These are phyloP conservation scores for Hydraecia micacea DNA, from an alignment of 2,888 invertebrate genomes.

Conservation along the genomic window DNA sequence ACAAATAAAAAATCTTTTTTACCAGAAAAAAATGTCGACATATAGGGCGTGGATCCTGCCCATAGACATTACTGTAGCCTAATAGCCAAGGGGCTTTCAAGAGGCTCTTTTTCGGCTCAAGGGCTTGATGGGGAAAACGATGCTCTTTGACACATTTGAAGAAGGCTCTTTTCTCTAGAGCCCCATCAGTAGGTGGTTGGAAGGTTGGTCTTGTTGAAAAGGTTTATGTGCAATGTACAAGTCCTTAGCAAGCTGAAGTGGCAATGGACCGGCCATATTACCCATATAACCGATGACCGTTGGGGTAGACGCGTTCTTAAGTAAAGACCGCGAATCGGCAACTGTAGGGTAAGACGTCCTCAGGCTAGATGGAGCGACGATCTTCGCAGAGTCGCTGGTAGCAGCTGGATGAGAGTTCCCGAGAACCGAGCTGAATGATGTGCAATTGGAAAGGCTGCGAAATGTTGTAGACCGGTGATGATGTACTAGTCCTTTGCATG, in stretches of 20 bases:
- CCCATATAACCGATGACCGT: background rate
- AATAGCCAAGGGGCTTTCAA: conserved; percentile 23
- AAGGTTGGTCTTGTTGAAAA: background rate
- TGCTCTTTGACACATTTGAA: conserved; percentile 30
- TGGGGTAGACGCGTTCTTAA: background rate
- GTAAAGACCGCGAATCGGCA: background rate
- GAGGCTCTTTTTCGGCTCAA: conserved; percentile 15
- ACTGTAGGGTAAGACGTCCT: background rate
- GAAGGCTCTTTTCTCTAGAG: conserved; percentile 10
- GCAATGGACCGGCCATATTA: background rate
- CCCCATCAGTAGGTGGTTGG: background rate
- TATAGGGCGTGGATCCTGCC: background rate
- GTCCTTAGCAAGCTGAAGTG: background rate
- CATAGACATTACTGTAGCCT: conserved; percentile 17
- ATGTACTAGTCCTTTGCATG: too few species aligned
- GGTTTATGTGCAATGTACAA: background rate
- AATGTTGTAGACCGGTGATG: background rate
- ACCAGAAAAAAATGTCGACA: background rate
- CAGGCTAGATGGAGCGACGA: background rate
- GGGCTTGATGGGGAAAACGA: conserved; percentile 28
- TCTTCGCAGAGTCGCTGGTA: background rate
- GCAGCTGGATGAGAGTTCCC: background rate
- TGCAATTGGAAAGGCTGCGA: background rate
- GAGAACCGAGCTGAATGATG: too few species aligned
- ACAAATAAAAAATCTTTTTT: background rate